These are phyloP conservation scores for Paratrypauchen microcephalus DNA, from an alignment of 2,797 vertebrate genomes.

Conservation along the genomic window DNA sequence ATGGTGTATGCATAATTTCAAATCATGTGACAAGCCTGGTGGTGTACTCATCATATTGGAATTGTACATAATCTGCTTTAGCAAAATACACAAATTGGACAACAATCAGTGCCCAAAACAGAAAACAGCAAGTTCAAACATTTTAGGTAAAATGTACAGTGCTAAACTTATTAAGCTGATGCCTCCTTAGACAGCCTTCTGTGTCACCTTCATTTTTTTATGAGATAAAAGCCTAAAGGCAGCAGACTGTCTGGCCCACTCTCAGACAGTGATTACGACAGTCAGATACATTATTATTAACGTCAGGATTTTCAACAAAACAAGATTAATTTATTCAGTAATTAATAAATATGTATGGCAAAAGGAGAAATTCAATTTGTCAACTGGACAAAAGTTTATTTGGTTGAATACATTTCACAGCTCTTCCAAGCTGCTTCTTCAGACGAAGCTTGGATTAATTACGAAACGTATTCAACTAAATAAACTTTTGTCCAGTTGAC, in stretches of 20 bases:
- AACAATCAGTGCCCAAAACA: background rate
- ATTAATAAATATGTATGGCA: constrained; percentile 3
- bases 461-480: no score
- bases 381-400: no score
- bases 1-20: background rate
- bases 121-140: background rate
- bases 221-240: constrained; percentile 29
- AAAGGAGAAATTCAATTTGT: no score
- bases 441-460: no score
- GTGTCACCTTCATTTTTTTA: constrained; percentile 3
- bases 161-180: background rate
- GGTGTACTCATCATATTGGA: background rate
- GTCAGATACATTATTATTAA: constrained; percentile 17
- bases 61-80: background rate
- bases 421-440: no score
- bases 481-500: no score
- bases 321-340: background rate
- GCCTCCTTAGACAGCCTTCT: background rate
- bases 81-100: background rate
- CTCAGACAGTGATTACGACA: constrained; percentile 1
- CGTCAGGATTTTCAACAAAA: background rate
- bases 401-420: no score
- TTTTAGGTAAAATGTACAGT: background rate
- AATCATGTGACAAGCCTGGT: background rate
- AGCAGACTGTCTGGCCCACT: constrained; percentile 52